These are phyloP conservation scores for Boloria euphrosyne DNA, from an alignment of 2,888 invertebrate species.

Conservation along the genomic window DNA sequence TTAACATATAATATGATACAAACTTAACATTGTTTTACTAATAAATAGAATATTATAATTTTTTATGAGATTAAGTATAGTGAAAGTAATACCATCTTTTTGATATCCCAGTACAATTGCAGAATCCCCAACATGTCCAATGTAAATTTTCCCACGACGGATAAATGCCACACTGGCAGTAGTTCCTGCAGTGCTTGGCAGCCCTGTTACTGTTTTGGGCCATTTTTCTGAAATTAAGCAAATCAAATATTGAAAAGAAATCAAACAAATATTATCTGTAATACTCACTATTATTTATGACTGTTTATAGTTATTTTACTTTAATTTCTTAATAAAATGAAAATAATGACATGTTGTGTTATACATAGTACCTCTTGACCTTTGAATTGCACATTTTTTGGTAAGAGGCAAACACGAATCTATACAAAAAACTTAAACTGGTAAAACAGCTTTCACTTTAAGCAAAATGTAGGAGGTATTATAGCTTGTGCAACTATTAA, in stretches of 20 bases:
- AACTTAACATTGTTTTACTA: too few species aligned
- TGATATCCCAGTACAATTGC: slow-evolving; percentile 95
- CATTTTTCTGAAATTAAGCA: slow-evolving; percentile 88
- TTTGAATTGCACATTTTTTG: slow-evolving; percentile 52
- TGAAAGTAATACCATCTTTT: slow-evolving; percentile 55
- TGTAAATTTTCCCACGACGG: slow-evolving; percentile 95
- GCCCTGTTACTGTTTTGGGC: slow-evolving; percentile 97
- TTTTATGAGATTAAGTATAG: background rate
- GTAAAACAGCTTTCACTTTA: slow-evolving; percentile 76
- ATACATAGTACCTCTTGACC: slow-evolving; percentile 47
- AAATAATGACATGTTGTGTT: background rate
- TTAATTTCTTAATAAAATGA: background rate
- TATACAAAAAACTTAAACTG: slow-evolving; percentile 63
- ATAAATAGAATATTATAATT: background rate
- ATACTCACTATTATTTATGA: background rate
- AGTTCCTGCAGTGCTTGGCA: slow-evolving; percentile 98
- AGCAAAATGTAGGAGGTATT: slow-evolving; percentile 58
- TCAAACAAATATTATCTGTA: too few species aligned
- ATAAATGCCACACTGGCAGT: slow-evolving; percentile 98
- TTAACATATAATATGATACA: too few species aligned
- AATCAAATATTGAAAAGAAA: background rate
- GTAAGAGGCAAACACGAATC: slow-evolving; percentile 58
- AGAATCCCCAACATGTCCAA: slow-evolving; percentile 99
- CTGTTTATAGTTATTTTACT: background rate
- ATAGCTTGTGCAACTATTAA: slow-evolving; percentile 53